Evolutionary conservation across 2,113 vertebrate species (phyloP).

Genomic region (Hemibagrus wyckioides): DNA sequence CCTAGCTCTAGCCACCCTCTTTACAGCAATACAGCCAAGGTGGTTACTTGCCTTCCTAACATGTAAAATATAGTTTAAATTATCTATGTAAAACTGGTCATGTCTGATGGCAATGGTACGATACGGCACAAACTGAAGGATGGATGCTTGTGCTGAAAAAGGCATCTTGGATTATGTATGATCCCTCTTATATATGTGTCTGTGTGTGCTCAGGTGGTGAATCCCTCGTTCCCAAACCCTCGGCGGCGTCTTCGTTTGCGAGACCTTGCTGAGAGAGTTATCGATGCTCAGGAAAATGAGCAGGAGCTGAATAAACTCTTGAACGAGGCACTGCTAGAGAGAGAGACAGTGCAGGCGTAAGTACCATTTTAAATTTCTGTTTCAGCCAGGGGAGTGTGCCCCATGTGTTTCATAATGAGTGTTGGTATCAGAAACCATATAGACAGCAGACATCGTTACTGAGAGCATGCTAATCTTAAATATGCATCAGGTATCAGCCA

Average conservation of each 20-base stretch:
- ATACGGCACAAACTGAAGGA: background rate
- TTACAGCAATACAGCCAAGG: background rate
- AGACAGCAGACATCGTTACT: background rate
- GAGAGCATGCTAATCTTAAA: background rate
- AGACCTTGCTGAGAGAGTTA: constrained; percentile 85
- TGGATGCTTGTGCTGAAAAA: background rate
- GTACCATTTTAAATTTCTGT: constrained; percentile 28
- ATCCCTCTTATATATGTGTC: constrained; percentile 41
- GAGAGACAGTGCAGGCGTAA: constrained; percentile 90
- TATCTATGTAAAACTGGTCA: background rate
- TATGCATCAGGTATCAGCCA: background rate
- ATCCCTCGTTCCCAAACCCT: constrained; percentile 92
- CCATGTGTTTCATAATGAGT: background rate
- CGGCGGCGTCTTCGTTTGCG: constrained; percentile 85
- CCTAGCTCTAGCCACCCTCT: background rate
- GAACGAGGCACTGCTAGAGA: constrained; percentile 88
- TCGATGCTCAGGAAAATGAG: constrained; percentile 86
- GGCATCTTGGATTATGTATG: constrained; percentile 51
- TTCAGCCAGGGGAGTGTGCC: too few relatives aligned
- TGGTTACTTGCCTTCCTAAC: background rate
- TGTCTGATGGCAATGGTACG: background rate
- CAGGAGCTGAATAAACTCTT: constrained; percentile 93
- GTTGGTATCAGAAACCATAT: background rate
- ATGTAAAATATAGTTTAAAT: background rate
- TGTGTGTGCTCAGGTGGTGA: constrained; percentile 75